A percentile compares a stretch with the other conserved stretches of the same genome.
These are phyloP conservation scores for Synaphobranchus kaupii DNA, from an alignment of 2,797 vertebrate genomes.

Conservation along the genomic window DNA sequence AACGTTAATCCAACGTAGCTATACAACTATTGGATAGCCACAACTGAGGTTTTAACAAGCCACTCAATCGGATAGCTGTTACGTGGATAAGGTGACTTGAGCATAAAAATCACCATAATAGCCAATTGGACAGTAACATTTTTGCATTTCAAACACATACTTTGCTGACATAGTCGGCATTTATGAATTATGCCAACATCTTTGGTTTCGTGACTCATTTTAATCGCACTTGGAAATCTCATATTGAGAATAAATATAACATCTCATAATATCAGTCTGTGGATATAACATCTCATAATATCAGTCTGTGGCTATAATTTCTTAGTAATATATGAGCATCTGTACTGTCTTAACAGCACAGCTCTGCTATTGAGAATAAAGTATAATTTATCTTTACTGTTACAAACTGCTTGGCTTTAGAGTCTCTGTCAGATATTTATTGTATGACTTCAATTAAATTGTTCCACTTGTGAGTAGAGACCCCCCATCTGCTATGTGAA, in stretches of 20 bases:
- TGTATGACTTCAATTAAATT: background rate
- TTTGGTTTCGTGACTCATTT: background rate
- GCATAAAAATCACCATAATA: background rate
- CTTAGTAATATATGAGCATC: too few species aligned
- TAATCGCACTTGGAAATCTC: background rate
- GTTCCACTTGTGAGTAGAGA: background rate
- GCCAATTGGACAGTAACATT: background rate
- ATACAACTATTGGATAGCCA: conserved; percentile 43
- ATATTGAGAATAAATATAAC: background rate
- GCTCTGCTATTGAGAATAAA: too few species aligned
- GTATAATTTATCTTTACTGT: background rate
- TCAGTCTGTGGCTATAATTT: too few species aligned
- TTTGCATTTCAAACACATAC: background rate
- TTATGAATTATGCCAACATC: background rate
- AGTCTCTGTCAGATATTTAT: background rate
- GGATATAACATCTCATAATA: too few species aligned
- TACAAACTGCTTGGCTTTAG: background rate
- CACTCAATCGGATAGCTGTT: conserved; percentile 21
- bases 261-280: background rate
- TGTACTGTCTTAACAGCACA: too few species aligned
- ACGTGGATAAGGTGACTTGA: background rate
- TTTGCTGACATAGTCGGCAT: background rate
- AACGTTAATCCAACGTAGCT: conserved; percentile 12
- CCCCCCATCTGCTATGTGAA: background rate
- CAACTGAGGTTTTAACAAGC: conserved; percentile 21